Conservation (phyloP, 2,113 vertebrate genomes). For the Myrmecobius fasciatus region DNA sequence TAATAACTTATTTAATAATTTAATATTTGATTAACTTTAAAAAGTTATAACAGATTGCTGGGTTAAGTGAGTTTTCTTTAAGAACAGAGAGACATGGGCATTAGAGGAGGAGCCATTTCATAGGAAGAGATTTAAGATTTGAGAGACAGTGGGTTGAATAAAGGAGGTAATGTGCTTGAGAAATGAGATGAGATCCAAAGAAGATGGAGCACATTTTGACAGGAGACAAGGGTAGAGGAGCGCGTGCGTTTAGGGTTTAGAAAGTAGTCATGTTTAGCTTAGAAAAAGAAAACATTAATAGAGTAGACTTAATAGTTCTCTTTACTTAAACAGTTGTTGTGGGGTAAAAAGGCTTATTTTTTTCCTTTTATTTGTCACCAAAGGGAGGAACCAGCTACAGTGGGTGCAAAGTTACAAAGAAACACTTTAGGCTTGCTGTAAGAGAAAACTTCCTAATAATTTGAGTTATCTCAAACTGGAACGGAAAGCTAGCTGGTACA, state of each 20-base stretch:
- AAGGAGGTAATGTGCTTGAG: background rate
- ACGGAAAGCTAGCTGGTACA: no score
- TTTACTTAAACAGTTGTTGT: background rate
- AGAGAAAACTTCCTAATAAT: background rate
- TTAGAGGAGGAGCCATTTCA: background rate
- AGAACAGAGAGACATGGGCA: background rate
- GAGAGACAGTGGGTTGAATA: background rate
- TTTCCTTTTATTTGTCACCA: background rate
- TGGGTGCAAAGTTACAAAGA: background rate
- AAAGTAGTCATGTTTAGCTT: background rate
- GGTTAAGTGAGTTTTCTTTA: background rate
- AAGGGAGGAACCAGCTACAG: background rate
- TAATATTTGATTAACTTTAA: no score
- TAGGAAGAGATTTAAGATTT: background rate
- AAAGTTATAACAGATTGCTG: background rate
- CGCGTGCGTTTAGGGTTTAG: no score
- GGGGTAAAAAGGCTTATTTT: background rate
- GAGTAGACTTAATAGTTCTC: background rate
- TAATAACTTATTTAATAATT: no score
- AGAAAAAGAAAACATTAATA: background rate
- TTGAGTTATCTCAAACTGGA: background rate
- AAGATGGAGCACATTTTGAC: background rate
- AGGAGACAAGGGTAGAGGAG: background rate
- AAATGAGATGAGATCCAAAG: background rate
- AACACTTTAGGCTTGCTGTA: background rate